Conservation (phyloP, 2,797 vertebrate species). For the Sebastes matsubarae region DNA sequence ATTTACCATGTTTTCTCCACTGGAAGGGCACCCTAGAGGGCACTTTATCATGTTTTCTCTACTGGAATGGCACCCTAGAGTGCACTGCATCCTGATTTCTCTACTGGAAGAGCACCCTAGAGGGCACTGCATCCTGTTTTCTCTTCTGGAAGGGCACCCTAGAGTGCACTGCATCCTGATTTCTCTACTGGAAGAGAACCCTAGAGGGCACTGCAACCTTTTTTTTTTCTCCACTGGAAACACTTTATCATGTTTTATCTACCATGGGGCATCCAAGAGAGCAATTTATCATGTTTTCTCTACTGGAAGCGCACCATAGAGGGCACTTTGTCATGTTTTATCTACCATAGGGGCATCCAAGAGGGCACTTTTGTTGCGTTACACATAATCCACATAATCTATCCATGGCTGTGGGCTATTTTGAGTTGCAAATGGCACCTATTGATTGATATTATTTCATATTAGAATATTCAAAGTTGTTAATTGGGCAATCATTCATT, state of each 20-base stretch:
- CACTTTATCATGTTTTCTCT: rapidly evolving
- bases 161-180: rapidly evolving
- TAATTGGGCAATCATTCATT: not conserved
- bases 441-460: not conserved
- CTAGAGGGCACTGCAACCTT: no score
- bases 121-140: no score
- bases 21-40: rapidly evolving
- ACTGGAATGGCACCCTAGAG: no score
- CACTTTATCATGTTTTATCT: no score
- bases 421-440: not conserved
- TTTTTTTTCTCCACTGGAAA: no score
- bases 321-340: not conserved
- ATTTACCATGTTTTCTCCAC: rapidly evolving
- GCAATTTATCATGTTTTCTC: no score
- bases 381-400: no score
- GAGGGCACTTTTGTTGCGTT: no score
- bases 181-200: rapidly evolving
- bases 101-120: no score
- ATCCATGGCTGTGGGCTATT: not conserved
- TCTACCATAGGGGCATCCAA: not conserved
- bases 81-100: no score
- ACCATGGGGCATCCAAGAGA: rapidly evolving
- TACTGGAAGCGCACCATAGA: no score
- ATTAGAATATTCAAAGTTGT: not conserved
- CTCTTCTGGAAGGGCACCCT: no score